Base-by-base conservation (phyloP, 2,113 vertebrate genomes). In the Raphicerus campestris region DNA sequence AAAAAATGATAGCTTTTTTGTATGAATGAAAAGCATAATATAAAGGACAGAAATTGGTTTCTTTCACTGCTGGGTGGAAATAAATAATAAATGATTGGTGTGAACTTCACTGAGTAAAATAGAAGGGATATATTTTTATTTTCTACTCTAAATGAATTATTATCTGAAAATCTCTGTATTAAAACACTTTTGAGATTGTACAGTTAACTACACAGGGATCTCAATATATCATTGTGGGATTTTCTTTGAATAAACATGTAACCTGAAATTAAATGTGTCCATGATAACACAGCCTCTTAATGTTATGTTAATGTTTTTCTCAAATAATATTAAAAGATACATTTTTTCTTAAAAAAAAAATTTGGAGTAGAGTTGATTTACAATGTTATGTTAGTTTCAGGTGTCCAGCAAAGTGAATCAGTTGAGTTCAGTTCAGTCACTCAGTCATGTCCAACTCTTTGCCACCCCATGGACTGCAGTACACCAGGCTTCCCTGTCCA, bases 41-140 rank as follows among this genome's bases (percentile, higher is more conserved):
- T 60, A 66, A n/a, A 26, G 17, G 15, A 58, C 60, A 86, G 78
- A 87, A 61, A 84, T 22, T 78, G 10, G 1, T 87, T 95, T 94
- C 10, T 95, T 75, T 91, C 16, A 91, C 51, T 91, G 53, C 26
- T 56, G 93, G 28, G n/a, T 89, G 1, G 51, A 92, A 92, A 85
- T 95, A 91, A 97, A 85, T 9, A 97, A 86, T 35, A 95, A 78
- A 84, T 88, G 86, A 94, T 63, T 80, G 53, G 14, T 10, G 10
- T 84, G 86, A 83, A 20, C 63, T 84, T 96, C 28, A 51, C 2
- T 96, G 63, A 93, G 26, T 92, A 45, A 93, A 78, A 70, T 89
- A 30, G 30, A 93, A 10, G 24, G 6, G 32, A 53, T 87, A 15
- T 73, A 20, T 30, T 39, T 49, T 70, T 82, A 20, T 30, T 39